Evolutionary conservation across 2,797 vertebrate genomes (phyloP).

Genomic region (Selene dorsalis): DNA sequence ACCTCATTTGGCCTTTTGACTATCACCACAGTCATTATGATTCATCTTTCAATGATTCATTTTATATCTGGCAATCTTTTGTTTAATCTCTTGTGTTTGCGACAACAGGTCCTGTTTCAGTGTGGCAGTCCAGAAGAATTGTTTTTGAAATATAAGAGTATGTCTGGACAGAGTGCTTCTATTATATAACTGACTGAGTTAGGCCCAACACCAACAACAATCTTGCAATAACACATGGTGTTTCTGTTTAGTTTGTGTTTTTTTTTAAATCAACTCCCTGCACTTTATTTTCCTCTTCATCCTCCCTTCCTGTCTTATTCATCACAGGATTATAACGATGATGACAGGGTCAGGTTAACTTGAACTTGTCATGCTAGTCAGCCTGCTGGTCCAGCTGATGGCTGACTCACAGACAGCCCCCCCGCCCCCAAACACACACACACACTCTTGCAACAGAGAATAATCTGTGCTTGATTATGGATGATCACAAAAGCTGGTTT

Average conservation of each 20-base stretch:
- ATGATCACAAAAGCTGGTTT: slow-evolving; percentile 22
- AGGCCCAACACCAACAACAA: too few species aligned
- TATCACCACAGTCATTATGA: too few species aligned
- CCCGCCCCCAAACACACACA: slow-evolving; percentile 13
- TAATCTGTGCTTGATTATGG: slow-evolving; percentile 28
- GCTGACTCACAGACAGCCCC: slow-evolving; percentile 54
- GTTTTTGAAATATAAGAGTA: background rate
- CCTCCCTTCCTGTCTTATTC: slow-evolving; percentile 6
- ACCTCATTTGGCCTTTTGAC: too few species aligned
- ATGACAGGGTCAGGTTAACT: slow-evolving; percentile 42
- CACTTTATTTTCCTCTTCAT: background rate
- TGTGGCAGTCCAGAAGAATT: background rate
- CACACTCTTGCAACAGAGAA: slow-evolving; percentile 37
- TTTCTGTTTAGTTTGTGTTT: too few species aligned
- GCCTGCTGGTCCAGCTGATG: slow-evolving; percentile 29
- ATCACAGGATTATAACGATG: slow-evolving; percentile 21
- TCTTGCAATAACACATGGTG: background rate
- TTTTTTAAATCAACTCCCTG: too few species aligned
- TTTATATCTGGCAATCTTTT: background rate
- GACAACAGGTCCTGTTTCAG: background rate
- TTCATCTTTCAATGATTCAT: background rate
- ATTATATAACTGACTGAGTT: too few species aligned
- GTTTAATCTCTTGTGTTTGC: background rate
- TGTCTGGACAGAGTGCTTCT: background rate
- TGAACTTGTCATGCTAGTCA: slow-evolving; percentile 37